These are phyloP conservation scores for Micronycteris hirsuta DNA, from an alignment of 2,113 vertebrate species.

Conservation along the genomic window DNA sequence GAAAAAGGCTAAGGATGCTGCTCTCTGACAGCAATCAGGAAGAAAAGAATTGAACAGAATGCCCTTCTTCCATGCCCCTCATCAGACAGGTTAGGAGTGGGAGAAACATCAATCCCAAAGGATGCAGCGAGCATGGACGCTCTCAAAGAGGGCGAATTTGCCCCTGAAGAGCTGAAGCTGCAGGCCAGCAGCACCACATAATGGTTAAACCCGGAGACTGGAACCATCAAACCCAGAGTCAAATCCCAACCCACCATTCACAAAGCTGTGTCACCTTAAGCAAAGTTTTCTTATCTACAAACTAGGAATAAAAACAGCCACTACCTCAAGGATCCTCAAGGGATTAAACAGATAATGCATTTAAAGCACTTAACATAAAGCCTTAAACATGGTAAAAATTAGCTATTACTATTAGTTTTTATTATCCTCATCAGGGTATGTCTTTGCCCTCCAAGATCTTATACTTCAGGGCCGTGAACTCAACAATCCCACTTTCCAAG, in stretches of 20 bases:
- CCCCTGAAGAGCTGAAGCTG: background rate
- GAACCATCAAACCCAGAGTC: background rate
- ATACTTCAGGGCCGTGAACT: background rate
- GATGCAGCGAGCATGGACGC: background rate
- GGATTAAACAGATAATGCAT: background rate
- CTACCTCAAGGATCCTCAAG: background rate
- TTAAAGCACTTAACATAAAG: background rate
- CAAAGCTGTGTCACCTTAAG: background rate
- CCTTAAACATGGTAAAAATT: background rate
- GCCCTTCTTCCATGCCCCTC: background rate
- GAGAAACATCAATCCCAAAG: background rate
- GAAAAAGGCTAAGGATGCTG: background rate
- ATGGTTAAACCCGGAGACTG: background rate
- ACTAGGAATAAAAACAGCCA: background rate
- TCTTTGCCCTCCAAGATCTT: background rate
- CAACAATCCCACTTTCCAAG: background rate
- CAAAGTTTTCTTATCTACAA: constrained; percentile 14
- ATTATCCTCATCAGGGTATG: background rate
- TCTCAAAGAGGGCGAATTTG: background rate
- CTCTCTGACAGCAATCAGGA: background rate
- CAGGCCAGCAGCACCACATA: background rate
- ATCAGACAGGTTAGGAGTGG: background rate
- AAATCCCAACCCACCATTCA: background rate
- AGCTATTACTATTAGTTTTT: background rate
- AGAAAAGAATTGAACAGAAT: background rate